A percentile compares a stretch with the other conserved stretches of the same genome.
These are phyloP conservation scores for Acholoe squamosa DNA, from an alignment of 2,888 invertebrate genomes.

Conservation along the genomic window DNA sequence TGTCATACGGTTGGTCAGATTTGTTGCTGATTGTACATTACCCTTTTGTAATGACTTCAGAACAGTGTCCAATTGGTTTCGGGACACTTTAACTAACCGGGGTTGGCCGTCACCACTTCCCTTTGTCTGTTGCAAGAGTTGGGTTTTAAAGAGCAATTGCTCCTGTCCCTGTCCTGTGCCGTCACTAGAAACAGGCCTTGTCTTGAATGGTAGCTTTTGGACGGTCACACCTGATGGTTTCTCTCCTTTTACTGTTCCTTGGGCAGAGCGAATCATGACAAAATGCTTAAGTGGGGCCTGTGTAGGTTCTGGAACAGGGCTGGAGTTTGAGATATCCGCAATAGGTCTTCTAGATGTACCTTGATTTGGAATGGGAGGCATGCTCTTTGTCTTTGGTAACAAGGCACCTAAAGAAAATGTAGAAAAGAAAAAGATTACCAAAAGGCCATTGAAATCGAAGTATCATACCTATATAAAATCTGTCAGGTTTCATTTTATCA, in stretches of 20 bases:
- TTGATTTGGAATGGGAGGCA: background rate
- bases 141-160: conserved; percentile 29
- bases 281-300: conserved; percentile 45
- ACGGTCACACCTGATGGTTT: background rate
- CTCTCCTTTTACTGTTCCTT: background rate
- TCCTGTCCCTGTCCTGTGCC: background rate
- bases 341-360: background rate
- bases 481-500: too few relatives aligned
- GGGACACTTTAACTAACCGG: conserved; percentile 46
- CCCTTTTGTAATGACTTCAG: conserved; percentile 39
- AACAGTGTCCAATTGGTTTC: conserved; percentile 54
- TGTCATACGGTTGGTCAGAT: background rate
- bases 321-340: background rate
- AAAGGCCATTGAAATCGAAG: too few relatives aligned
- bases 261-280: conserved; percentile 20
- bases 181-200: background rate
- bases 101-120: conserved; percentile 35
- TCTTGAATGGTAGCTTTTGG: conserved; percentile 56
- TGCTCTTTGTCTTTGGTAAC: conserved; percentile 53
- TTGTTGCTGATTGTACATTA: background rate
- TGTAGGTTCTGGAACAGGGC: background rate
- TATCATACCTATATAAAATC: too few relatives aligned
- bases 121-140: background rate
- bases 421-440: background rate
- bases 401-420: conserved; percentile 32